These are phyloP conservation scores for Drosophila saltans DNA, from an alignment of 1,140 invertebrate genomes.

Conservation along the genomic window DNA sequence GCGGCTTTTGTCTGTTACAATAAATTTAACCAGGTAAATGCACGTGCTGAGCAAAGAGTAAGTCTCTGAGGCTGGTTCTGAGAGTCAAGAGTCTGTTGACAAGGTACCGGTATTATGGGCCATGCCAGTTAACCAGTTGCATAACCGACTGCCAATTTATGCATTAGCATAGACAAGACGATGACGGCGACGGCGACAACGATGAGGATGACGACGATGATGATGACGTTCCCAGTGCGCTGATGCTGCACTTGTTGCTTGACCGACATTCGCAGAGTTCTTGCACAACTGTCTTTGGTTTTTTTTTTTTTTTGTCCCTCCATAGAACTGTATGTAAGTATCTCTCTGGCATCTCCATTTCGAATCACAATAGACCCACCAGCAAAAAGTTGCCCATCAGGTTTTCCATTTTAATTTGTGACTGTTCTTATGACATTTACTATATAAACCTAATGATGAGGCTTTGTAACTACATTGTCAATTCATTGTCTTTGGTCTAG, in stretches of 20 bases:
- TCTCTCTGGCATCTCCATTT: conserved; percentile 2
- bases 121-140: conserved; percentile 39
- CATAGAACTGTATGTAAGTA: too few species aligned
- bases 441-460: conserved; percentile 16
- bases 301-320: background rate
- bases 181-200: background rate
- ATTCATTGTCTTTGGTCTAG: conserved; percentile 31
- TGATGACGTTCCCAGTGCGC: conserved; percentile 36
- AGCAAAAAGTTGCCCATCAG: conserved; percentile 23
- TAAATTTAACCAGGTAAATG: conserved; percentile 70
- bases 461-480: conserved; percentile 38
- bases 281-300: background rate
- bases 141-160: conserved; percentile 56
- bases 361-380: conserved; percentile 11
- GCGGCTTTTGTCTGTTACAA: conserved; percentile 45
- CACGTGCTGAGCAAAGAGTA: conserved; percentile 56
- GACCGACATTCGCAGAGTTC: conserved; percentile 46
- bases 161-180: conserved; percentile 38
- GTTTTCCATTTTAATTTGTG: conserved; percentile 42
- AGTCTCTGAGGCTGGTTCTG: conserved; percentile 17
- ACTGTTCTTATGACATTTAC: conserved; percentile 43
- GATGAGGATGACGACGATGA: background rate
- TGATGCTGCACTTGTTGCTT: conserved; percentile 51
- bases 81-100: conserved; percentile 51
- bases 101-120: conserved; percentile 65